Evolutionary conservation across 2,888 invertebrate genomes (phyloP).

Genomic region (Callimorpha dominula): DNA sequence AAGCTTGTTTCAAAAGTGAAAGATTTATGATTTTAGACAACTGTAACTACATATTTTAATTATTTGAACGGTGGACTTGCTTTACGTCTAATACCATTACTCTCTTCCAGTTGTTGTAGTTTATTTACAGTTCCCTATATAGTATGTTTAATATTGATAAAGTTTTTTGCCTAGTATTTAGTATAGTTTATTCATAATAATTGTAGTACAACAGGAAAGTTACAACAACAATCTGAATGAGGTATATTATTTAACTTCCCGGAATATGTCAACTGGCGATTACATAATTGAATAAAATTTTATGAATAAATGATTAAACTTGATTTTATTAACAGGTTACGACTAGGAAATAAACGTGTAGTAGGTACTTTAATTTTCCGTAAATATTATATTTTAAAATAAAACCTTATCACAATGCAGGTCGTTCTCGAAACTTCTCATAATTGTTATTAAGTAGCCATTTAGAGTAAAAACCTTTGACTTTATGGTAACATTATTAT

Average conservation of each 20-base stretch:
- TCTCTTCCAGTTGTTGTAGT: background rate
- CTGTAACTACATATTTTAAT: no score
- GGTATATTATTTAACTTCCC: background rate
- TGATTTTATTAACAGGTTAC: background rate
- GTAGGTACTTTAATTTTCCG: no score
- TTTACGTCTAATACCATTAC: no score
- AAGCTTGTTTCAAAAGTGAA: background rate
- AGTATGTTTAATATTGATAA: background rate
- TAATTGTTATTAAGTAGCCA: no score
- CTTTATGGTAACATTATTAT: no score
- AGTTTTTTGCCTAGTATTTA: background rate
- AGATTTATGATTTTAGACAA: no score
- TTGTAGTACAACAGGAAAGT: background rate
- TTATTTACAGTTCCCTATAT: background rate
- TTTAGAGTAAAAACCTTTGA: no score
- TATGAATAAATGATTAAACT: background rate
- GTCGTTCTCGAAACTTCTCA: no score
- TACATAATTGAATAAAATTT: background rate
- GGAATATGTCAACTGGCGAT: background rate
- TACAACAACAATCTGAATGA: background rate
- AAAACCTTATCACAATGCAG: no score
- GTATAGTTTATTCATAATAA: background rate
- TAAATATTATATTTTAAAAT: background rate
- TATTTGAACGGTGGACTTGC: no score
- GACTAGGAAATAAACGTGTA: background rate